Conservation (phyloP, 2,888 invertebrate species). For the Epiperipatus broadwayi region DNA sequence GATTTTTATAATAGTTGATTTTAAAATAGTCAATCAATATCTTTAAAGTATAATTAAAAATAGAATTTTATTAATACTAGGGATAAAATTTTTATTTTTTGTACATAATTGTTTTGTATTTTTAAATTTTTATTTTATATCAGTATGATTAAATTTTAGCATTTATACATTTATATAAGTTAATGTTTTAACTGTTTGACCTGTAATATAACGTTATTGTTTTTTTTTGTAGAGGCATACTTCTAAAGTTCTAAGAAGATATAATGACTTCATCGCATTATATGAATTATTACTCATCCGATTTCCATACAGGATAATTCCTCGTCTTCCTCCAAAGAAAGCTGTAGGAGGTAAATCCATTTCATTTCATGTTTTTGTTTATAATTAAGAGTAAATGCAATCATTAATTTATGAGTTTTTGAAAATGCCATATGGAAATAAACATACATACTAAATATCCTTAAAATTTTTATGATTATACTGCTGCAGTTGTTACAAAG, state of each 20-base stretch:
- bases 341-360: constrained; percentile 23
- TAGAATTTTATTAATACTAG: background rate
- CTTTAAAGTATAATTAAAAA: background rate
- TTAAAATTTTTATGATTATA: too few relatives aligned
- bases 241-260: constrained; percentile 26
- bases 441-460: too few relatives aligned
- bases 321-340: constrained; percentile 30
- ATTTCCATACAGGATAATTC: constrained; percentile 29
- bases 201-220: too few relatives aligned
- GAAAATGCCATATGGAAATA: too few relatives aligned
- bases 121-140: constrained; percentile 8
- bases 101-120: constrained; percentile 4
- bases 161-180: too few relatives aligned
- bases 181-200: too few relatives aligned
- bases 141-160: too few relatives aligned
- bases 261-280: constrained; percentile 30
- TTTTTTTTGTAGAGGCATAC: constrained; percentile 24
- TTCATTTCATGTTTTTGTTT: constrained; percentile 5
- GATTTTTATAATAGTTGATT: too few relatives aligned
- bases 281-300: constrained; percentile 27
- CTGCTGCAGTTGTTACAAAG: too few relatives aligned
- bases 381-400: too few relatives aligned
- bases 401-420: too few relatives aligned
- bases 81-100: constrained; percentile 5
- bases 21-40: too few relatives aligned